Conservation (phyloP, 2,113 vertebrate genomes). For the Ardeotis arabs region DNA sequence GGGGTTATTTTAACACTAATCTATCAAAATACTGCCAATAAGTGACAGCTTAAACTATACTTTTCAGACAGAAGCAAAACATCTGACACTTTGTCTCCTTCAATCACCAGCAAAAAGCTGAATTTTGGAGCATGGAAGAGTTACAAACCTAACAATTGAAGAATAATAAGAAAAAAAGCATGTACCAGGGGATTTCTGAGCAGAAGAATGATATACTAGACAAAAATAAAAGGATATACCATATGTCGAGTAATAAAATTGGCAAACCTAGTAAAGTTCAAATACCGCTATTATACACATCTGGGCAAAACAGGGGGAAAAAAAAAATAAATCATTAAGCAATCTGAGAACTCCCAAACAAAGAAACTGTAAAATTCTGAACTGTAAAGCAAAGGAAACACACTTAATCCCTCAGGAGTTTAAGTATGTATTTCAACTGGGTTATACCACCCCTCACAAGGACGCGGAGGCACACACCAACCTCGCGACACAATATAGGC, state of each 20-base stretch:
- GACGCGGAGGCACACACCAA: conserved; percentile 63
- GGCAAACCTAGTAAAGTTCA: conserved; percentile 65
- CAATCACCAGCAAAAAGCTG: not conserved
- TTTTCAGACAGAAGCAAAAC: not conserved
- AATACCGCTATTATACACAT: conserved; percentile 63
- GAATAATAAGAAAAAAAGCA: not conserved
- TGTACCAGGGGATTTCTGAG: not conserved
- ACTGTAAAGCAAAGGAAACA: conserved; percentile 81
- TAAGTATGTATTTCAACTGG: conserved; percentile 76
- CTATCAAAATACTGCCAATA: not conserved
- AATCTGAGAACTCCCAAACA: conserved; percentile 78
- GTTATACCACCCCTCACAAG: conserved; percentile 66
- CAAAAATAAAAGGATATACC: conserved; percentile 59
- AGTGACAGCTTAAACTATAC: not conserved
- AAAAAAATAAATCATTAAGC: conserved; percentile 75
- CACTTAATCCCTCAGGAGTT: conserved; percentile 77
- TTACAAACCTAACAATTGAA: not conserved
- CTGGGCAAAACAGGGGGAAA: conserved; percentile 21
- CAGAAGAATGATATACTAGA: conserved; percentile 42
- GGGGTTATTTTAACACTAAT: not conserved
- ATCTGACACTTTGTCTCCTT: not conserved
- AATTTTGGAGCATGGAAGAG: not conserved
- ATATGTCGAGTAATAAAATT: conserved; percentile 71
- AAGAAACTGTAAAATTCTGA: conserved; percentile 78
- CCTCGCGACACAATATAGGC: conserved; percentile 68